phyloP scores from a whole-genome alignment of 2,113 vertebrate species.

The Spheniscus mendiculus region DNA sequence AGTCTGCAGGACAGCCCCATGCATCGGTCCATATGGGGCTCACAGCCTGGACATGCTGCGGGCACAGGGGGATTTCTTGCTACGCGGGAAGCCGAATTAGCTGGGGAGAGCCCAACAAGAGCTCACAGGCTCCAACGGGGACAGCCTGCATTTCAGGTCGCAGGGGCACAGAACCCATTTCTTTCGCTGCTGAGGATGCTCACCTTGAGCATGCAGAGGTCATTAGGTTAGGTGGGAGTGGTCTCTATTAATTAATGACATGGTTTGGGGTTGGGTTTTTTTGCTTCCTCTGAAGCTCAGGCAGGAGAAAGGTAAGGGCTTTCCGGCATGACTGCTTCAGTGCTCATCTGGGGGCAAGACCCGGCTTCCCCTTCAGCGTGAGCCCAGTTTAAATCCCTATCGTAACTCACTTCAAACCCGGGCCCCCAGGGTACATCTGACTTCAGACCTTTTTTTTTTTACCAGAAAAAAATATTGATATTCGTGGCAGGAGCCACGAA shows the following conservation, averaged over 20 bases:
- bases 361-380: accelerated
- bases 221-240: not conserved
- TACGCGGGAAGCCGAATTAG: accelerated
- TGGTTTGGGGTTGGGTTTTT: not conserved
- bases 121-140: not conserved
- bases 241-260: not conserved
- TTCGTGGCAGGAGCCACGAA: not conserved
- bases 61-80: not conserved
- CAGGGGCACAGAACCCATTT: not conserved
- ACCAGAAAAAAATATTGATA: not conserved
- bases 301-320: not conserved
- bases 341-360: accelerated
- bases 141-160: not conserved
- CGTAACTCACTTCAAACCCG: not conserved
- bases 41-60: accelerated
- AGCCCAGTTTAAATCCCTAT: not conserved
- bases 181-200: not conserved
- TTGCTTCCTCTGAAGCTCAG: not conserved
- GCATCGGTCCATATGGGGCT: accelerated
- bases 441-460: not conserved
- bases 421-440: not conserved
- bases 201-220: not conserved
- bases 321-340: not conserved
- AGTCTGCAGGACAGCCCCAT: not conserved
- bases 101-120: too few relatives aligned